Evolutionary conservation across 1,140 invertebrate species (phyloP).

Genomic region (Rhagoletis zephyria): DNA sequence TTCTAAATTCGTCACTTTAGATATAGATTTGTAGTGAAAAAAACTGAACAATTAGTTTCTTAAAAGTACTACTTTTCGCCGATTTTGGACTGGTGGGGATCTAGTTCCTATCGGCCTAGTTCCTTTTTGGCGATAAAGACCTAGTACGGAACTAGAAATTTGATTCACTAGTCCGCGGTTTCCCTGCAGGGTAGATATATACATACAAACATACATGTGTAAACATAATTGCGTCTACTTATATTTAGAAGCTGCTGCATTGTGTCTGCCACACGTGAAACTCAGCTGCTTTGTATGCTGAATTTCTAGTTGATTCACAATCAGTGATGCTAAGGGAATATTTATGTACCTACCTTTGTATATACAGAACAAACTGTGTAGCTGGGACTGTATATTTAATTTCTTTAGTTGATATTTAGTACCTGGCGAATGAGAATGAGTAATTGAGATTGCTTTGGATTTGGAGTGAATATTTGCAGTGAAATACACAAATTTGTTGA

Average conservation of each 20-base stretch:
- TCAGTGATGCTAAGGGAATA: neutral
- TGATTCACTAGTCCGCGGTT: too few species aligned
- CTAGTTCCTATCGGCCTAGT: too few species aligned
- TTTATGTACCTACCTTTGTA: neutral
- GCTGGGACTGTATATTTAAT: constrained; percentile 5
- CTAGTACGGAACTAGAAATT: too few species aligned
- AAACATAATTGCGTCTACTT: neutral
- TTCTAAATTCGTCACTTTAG: too few species aligned
- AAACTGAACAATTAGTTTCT: too few species aligned
- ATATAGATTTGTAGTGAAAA: too few species aligned
- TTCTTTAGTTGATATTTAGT: neutral
- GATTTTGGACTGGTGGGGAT: too few species aligned
- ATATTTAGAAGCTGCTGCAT: neutral
- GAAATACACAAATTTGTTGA: neutral
- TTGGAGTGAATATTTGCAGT: neutral
- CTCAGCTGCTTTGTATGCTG: neutral
- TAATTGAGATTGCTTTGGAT: neutral
- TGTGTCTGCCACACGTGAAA: neutral
- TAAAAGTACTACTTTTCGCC: too few species aligned
- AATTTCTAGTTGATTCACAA: too few species aligned
- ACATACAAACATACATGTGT: neutral
- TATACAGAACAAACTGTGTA: neutral
- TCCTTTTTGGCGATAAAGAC: too few species aligned
- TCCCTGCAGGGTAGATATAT: too few species aligned
- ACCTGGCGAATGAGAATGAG: neutral